These are phyloP conservation scores for Choloepus hoffmanni DNA, from an alignment of 2,113 vertebrate species.

Conservation along the genomic window DNA sequence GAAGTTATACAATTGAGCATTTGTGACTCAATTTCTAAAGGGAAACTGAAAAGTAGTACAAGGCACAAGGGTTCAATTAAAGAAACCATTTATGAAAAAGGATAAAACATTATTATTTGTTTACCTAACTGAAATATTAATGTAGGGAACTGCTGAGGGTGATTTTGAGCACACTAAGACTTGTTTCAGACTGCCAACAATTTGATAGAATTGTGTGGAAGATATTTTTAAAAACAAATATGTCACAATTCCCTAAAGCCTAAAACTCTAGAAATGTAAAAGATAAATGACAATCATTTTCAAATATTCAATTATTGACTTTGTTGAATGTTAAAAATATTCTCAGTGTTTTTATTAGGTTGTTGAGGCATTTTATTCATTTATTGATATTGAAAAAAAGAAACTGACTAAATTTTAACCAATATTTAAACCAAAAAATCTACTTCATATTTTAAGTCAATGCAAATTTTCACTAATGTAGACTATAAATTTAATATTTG, in stretches of 20 bases:
- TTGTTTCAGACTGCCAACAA: background rate
- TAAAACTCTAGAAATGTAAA: conserved; percentile 40
- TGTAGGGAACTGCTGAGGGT: background rate
- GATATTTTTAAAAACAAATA: conserved; percentile 6
- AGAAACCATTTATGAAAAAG: background rate
- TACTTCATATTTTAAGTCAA: conserved; percentile 52
- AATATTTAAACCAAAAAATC: conserved; percentile 51
- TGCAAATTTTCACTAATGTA: conserved; percentile 59
- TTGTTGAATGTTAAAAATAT: conserved; percentile 40
- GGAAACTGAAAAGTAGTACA: conserved; percentile 22
- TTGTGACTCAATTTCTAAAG: background rate
- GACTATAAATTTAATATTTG: conserved; percentile 16
- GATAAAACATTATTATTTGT: conserved; percentile 4
- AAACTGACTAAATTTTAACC: conserved; percentile 59
- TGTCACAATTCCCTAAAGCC: conserved; percentile 3
- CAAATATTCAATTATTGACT: conserved; percentile 52
- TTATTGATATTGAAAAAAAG: conserved; percentile 27
- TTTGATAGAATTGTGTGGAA: background rate
- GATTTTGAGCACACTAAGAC: conserved; percentile 28
- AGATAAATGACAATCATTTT: conserved; percentile 19
- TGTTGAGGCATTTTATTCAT: conserved; percentile 51
- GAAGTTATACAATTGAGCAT: conserved; percentile 31
- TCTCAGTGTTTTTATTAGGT: conserved; percentile 46
- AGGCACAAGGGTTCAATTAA: background rate
- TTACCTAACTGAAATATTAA: background rate